Evolutionary conservation across 2,113 vertebrate species (phyloP).

Genomic region (Callionymus lyra): DNA sequence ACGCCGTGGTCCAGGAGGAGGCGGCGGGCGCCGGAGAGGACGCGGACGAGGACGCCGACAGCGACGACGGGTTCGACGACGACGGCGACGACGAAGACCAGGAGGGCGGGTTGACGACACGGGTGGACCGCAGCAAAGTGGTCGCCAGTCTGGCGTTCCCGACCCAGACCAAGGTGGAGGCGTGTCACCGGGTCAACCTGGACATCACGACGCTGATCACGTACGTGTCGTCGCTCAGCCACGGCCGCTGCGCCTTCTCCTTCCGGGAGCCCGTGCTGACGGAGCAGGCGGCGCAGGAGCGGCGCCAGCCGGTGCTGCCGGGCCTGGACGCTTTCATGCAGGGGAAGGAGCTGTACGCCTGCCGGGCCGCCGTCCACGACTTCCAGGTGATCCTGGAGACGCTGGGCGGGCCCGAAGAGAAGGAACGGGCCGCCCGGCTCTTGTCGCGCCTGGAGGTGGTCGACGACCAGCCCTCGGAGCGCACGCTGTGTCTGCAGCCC

Average conservation of each 20-base stretch:
- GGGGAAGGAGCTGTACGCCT: conserved; percentile 87
- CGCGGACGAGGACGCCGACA: conserved; percentile 5
- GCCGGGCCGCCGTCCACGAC: conserved; percentile 83
- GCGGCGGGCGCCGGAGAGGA: conserved; percentile 23
- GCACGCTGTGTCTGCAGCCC: conserved; percentile 72
- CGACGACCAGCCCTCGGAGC: conserved; percentile 80
- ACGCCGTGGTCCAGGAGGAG: conserved; percentile 43
- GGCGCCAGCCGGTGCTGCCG: conserved; percentile 76
- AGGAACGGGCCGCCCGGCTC: conserved; percentile 72
- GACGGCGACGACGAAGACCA: conserved; percentile 37
- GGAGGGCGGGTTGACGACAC: conserved; percentile 59
- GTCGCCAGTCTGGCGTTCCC: conserved; percentile 83
- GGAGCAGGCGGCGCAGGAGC: conserved; percentile 88
- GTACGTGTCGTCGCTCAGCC: conserved; percentile 85
- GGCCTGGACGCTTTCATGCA: conserved; percentile 81
- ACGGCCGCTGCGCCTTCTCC: conserved; percentile 79
- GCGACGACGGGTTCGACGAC: conserved; percentile 13
- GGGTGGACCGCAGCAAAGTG: conserved; percentile 76
- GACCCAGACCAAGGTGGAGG: conserved; percentile 72
- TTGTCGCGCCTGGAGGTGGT: conserved; percentile 75
- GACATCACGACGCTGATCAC: conserved; percentile 95
- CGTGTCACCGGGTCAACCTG: conserved; percentile 82
- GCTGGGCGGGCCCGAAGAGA: conserved; percentile 81
- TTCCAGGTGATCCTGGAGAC: conserved; percentile 88
- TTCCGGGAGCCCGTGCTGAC: conserved; percentile 91